Percentiles rank a stretch among this genome's conserved stretches.
Conservation (phyloP, 2,113 vertebrate genomes). For the Planiliza haematocheilus region DNA sequence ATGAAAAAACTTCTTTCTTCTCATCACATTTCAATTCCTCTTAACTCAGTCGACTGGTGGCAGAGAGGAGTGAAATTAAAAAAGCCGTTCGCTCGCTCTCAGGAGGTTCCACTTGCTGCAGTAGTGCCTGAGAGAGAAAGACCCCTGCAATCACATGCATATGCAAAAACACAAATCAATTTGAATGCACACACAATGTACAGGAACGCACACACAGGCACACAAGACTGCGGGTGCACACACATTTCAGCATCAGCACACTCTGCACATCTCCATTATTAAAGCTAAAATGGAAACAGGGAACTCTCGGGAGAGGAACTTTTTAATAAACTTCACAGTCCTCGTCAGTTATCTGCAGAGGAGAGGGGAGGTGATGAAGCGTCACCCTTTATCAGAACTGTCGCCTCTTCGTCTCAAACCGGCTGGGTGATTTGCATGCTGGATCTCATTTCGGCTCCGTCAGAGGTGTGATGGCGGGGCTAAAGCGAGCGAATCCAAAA, state of each 20-base stretch:
- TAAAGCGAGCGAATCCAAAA: constrained; percentile 74
- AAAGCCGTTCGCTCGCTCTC: constrained; percentile 30
- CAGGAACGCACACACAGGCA: constrained; percentile 2
- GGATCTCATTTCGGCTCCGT: constrained; percentile 57
- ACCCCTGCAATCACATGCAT: constrained; percentile 14
- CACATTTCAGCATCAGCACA: constrained; percentile 10
- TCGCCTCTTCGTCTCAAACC: constrained; percentile 29
- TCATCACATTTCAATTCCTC: constrained; percentile 38
- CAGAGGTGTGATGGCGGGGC: constrained; percentile 26
- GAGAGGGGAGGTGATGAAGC: constrained; percentile 14
- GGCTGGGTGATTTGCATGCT: constrained; percentile 46
- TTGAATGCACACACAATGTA: background rate
- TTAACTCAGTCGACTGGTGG: constrained; percentile 28
- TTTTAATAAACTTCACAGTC: constrained; percentile 51
- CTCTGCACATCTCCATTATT: constrained; percentile 48
- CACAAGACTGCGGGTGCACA: background rate
- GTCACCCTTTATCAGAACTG: constrained; percentile 12
- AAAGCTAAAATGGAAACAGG: constrained; percentile 48
- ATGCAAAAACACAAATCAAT: constrained; percentile 31
- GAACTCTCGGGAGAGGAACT: constrained; percentile 35
- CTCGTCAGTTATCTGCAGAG: background rate
- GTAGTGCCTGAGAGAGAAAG: constrained; percentile 16
- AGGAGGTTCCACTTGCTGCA: constrained; percentile 40
- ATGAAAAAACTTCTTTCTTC: constrained; percentile 46
- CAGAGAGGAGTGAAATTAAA: constrained; percentile 55